A percentile compares a stretch with the other conserved stretches of the same genome.
phyloP scores from a whole-genome alignment of 2,888 invertebrate genomes.

The Aquatica leii region DNA sequence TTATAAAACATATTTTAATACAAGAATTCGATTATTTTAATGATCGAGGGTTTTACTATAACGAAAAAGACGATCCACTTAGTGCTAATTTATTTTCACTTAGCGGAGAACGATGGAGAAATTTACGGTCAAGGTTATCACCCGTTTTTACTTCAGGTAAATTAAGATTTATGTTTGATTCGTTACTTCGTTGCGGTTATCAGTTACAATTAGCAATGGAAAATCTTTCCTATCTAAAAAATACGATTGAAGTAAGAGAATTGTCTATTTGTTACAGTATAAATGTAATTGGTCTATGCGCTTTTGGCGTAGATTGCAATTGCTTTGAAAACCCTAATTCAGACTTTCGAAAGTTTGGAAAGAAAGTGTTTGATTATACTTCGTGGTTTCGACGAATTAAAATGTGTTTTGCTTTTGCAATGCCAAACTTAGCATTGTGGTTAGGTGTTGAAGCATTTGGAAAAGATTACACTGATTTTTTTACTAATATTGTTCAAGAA shows the following conservation, averaged over 20 bases:
- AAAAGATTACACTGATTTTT: slow-evolving; percentile 2
- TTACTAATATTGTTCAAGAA: not conserved
- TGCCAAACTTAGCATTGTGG: not conserved
- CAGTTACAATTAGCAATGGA: slow-evolving; percentile 62
- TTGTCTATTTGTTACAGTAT: not conserved
- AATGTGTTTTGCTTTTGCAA: not conserved
- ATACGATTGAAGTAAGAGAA: slow-evolving; percentile 55
- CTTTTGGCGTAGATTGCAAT: slow-evolving; percentile 64
- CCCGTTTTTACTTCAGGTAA: slow-evolving; percentile 12
- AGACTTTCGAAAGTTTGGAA: slow-evolving; percentile 45
- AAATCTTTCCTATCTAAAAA: slow-evolving; percentile 50
- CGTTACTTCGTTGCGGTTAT: slow-evolving; percentile 37
- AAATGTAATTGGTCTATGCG: slow-evolving; percentile 58
- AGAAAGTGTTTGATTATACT: slow-evolving; percentile 2
- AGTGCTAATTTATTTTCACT: slow-evolving; percentile 65
- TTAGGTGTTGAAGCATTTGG: not conserved
- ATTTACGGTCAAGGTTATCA: slow-evolving; percentile 54
- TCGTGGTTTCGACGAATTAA: slow-evolving; percentile 1
- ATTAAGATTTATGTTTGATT: slow-evolving; percentile 10
- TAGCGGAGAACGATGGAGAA: slow-evolving; percentile 62
- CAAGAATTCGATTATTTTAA: slow-evolving; percentile 68
- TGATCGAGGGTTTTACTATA: slow-evolving; percentile 64
- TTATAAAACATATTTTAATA: slow-evolving; percentile 62
- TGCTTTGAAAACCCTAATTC: slow-evolving; percentile 58
- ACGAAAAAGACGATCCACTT: slow-evolving; percentile 58